A percentile compares a stretch with the other conserved stretches of the same genome.
phyloP scores from a whole-genome alignment of 2,888 invertebrate species.

The Drosophila robusta region DNA sequence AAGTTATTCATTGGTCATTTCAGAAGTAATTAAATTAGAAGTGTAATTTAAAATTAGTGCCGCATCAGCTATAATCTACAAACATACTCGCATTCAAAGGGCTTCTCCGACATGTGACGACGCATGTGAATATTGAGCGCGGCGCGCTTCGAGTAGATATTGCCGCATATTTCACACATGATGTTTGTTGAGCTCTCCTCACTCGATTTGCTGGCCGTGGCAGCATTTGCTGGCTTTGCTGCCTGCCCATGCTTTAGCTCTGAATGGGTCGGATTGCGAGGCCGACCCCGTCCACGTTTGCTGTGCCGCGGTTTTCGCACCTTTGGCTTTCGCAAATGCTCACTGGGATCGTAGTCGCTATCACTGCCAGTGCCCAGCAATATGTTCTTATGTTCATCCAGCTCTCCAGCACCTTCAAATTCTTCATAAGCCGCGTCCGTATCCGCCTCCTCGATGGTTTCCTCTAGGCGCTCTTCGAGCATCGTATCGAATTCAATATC shows the following conservation, averaged over 20 bases:
- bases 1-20: no score
- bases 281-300: constrained; percentile 69
- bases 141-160: constrained; percentile 83
- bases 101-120: constrained; percentile 83
- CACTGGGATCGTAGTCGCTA: constrained; percentile 70
- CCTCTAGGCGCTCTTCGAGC: constrained; percentile 66
- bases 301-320: constrained; percentile 47
- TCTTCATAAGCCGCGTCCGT: constrained; percentile 35
- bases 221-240: constrained; percentile 11
- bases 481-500: constrained; percentile 72
- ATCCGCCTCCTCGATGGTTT: constrained; percentile 47
- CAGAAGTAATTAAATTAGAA: no score
- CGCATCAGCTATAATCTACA: neutral
- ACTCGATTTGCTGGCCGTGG: constrained; percentile 30
- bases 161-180: constrained; percentile 85
- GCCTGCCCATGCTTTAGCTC: constrained; percentile 22
- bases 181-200: constrained; percentile 72
- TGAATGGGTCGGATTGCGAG: constrained; percentile 42
- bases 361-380: constrained; percentile 60
- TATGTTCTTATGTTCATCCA: constrained; percentile 47
- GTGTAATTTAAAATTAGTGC: neutral
- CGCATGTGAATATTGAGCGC: constrained; percentile 84
- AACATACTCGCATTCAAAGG: constrained; percentile 84
- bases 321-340: constrained; percentile 65
- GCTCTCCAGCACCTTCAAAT: constrained; percentile 32